Conservation (phyloP, 1,140 invertebrate genomes). For the Drosophila kanapiae region DNA sequence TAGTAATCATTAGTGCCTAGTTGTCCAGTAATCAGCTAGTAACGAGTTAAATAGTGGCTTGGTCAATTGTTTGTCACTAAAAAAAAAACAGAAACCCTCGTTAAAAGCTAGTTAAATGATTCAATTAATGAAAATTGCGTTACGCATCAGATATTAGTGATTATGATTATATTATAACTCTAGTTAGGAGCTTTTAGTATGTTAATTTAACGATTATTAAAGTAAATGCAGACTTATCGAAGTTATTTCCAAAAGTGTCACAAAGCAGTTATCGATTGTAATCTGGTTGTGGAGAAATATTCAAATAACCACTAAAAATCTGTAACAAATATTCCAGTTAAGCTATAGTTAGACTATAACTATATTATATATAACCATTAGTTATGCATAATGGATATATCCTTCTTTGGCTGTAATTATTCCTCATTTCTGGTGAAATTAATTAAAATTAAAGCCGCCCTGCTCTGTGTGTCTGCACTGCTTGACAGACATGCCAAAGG, state of each 20-base stretch:
- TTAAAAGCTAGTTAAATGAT: constrained; percentile 8
- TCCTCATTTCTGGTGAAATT: not conserved
- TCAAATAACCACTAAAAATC: too few relatives aligned
- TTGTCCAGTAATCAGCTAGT: constrained; percentile 2
- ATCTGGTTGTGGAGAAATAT: too few relatives aligned
- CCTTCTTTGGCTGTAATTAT: not conserved
- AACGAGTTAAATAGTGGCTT: constrained; percentile 2
- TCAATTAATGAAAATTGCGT: constrained; percentile 8
- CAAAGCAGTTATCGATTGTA: too few relatives aligned
- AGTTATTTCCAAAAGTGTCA: not conserved
- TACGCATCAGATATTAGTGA: not conserved
- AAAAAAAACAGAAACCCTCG: not conserved
- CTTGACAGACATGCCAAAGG: not conserved
- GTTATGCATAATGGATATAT: not conserved
- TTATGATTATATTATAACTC: not conserved
- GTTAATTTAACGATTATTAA: not conserved
- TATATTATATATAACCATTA: too few relatives aligned
- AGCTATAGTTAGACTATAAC: too few relatives aligned
- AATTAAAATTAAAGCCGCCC: not conserved
- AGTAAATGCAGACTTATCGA: not conserved
- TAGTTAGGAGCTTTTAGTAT: not conserved
- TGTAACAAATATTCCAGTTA: not conserved
- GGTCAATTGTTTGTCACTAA: not conserved
- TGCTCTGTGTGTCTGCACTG: not conserved
- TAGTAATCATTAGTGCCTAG: constrained; percentile 6